Conservation (phyloP, 2,113 vertebrate genomes). For the Arothron firmamentum region DNA sequence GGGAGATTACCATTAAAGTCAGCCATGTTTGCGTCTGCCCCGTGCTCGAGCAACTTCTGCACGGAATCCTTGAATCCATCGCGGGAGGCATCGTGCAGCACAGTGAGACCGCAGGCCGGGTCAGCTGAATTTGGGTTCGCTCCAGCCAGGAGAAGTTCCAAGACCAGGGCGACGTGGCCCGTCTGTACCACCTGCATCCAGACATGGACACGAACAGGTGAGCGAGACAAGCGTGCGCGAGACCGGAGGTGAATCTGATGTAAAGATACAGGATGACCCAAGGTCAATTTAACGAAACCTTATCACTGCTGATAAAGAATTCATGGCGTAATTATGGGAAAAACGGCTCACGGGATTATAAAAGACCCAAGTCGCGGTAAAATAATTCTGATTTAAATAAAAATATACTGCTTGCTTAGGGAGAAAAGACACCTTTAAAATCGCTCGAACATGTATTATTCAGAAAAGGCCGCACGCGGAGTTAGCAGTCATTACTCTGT, state of each 20-base stretch:
- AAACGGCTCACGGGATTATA: too few species aligned
- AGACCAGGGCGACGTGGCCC: slow-evolving; percentile 76
- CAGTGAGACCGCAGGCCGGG: slow-evolving; percentile 76
- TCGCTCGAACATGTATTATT: too few species aligned
- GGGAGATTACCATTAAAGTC: slow-evolving; percentile 85
- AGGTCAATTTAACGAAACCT: too few species aligned
- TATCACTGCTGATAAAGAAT: too few species aligned
- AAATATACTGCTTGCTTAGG: too few species aligned
- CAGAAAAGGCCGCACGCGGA: too few species aligned
- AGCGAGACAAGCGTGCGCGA: neutral
- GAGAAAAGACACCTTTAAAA: too few species aligned
- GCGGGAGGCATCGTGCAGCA: slow-evolving; percentile 87
- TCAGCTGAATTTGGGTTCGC: slow-evolving; percentile 84
- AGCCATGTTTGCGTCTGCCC: slow-evolving; percentile 81
- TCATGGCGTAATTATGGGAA: too few species aligned
- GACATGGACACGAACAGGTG: neutral
- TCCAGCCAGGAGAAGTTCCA: slow-evolving; percentile 72
- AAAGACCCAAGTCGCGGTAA: too few species aligned
- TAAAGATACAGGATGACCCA: too few species aligned
- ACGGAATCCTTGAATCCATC: slow-evolving; percentile 86
- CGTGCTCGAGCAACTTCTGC: slow-evolving; percentile 72
- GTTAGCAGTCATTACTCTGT: too few species aligned
- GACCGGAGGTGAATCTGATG: neutral
- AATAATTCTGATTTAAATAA: too few species aligned
- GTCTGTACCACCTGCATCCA: slow-evolving; percentile 83